Evolutionary conservation across 2,888 invertebrate species (phyloP).

Genomic region (Nymphalis polychloros): DNA sequence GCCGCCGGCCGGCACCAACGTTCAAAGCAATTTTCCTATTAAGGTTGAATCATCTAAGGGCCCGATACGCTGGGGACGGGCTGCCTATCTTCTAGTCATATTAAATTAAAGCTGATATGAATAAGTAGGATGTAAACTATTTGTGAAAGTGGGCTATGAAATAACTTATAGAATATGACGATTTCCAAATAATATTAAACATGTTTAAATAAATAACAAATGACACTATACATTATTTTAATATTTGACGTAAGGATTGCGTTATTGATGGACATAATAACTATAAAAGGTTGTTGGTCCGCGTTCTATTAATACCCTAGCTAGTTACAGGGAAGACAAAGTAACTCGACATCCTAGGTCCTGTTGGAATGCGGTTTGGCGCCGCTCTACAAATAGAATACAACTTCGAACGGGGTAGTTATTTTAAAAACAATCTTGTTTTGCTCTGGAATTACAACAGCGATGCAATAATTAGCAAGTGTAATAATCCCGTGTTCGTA

Average conservation of each 20-base stretch:
- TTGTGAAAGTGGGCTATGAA: slow-evolving; percentile 61
- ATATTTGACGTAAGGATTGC: background rate
- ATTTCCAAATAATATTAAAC: background rate
- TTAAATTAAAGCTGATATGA: slow-evolving; percentile 60
- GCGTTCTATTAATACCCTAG: slow-evolving; percentile 64
- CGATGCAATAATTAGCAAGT: slow-evolving; percentile 26
- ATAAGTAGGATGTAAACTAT: slow-evolving; percentile 74
- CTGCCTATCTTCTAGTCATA: slow-evolving; percentile 59
- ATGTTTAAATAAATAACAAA: background rate
- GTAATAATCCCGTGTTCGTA: slow-evolving; percentile 21
- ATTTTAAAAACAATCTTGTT: slow-evolving; percentile 51
- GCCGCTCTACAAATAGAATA: slow-evolving; percentile 71
- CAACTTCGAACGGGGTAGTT: slow-evolving; percentile 52
- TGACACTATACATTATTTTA: background rate
- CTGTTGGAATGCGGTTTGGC: slow-evolving; percentile 76
- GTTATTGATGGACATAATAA: slow-evolving; percentile 30
- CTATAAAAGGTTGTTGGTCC: slow-evolving; percentile 53
- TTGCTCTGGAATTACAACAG: slow-evolving; percentile 29
- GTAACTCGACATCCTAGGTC: slow-evolving; percentile 70
- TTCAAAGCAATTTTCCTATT: slow-evolving; percentile 77
- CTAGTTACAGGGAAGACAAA: slow-evolving; percentile 54
- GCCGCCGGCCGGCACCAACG: slow-evolving; percentile 55
- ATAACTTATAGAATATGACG: slow-evolving; percentile 40
- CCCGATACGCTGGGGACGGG: slow-evolving; percentile 59
- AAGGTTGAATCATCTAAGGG: slow-evolving; percentile 73